Evolutionary conservation across 1,140 invertebrate genomes (phyloP), one percentile per base, ranked within the genome.

Genomic region (Leptinotarsa lineolata): DNA sequence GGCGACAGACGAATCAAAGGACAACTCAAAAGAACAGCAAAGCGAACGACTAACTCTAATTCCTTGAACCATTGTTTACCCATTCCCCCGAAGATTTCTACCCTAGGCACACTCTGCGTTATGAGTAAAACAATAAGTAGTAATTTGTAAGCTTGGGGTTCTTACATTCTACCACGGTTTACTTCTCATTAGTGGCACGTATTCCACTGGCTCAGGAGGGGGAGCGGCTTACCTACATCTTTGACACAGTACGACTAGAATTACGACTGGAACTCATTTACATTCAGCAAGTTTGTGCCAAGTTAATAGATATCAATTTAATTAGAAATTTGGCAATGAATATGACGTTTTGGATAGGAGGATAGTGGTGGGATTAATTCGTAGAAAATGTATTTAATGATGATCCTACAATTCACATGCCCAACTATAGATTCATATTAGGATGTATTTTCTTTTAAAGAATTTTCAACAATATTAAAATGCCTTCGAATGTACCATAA

Each of bases 231-330:
- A 24, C 61, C 30, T 64, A 20, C 61, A 30, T 24, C 66, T 68
- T 68, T 48, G 66, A 48, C n/a, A 68, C 46, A 8, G n/a, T 20
- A 22, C 39, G 15, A 22, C n/a, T 30, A 16, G n/a, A 68, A 20
- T 68, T 18, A 58, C 46, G 45, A 48, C 46, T 21, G 66, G 20
- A 68, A 48, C 66, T 65, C 74, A 75, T 77, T 77, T 77, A 68
- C 69, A 77, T 77, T 64, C 61, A 64, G 69, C 24, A 77, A 68
- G 69, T 72, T 61, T 54, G 61, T 54, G 74, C 68, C 70, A 76
- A 77, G 74, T 77, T 77, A 77, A 77, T 77, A 76, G 76, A 77
- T 76, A 77, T 76, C 76, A 74, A 76, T 77, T 77, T 77, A 76
- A 77, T 77, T 77, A 76, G 73, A 77, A 64, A 24, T 24, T 18